phyloP scores from a whole-genome alignment of 2,797 vertebrate genomes.

The Lindbergichthys nudifrons region DNA sequence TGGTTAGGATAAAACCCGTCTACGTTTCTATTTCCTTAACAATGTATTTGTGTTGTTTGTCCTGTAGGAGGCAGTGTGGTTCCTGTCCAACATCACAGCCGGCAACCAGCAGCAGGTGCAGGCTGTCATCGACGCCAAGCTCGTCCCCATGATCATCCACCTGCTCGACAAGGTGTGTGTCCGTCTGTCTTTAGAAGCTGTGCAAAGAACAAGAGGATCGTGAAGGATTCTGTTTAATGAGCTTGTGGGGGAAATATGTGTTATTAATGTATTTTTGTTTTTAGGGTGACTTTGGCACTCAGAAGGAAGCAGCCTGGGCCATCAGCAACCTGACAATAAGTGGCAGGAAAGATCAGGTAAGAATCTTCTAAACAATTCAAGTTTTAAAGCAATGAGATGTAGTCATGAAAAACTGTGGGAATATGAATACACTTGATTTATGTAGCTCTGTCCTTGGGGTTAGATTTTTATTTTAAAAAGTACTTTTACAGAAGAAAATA shows the following conservation, averaged over 20 bases:
- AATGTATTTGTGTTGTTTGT: constrained; percentile 52
- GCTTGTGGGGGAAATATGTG: neutral
- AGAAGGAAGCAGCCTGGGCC: constrained; percentile 99
- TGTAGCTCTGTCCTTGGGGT: neutral
- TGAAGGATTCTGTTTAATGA: neutral
- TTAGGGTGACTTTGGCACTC: constrained; percentile 98
- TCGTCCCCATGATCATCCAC: constrained; percentile 99
- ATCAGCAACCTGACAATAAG: constrained; percentile 99
- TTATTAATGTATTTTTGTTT: neutral
- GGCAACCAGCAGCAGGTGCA: constrained; percentile 99
- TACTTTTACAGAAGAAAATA: neutral
- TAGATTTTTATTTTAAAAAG: neutral
- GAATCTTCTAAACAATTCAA: neutral
- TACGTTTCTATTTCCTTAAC: neutral
- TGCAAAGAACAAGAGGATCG: neutral
- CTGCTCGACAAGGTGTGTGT: constrained; percentile 95
- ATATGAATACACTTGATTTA: neutral
- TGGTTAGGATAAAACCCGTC: neutral
- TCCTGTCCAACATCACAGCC: constrained; percentile 99
- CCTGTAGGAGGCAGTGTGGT: constrained; percentile 98
- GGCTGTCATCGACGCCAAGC: constrained; percentile 97
- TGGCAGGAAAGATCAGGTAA: constrained; percentile 98
- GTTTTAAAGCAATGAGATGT: neutral
- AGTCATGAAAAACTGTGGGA: neutral
- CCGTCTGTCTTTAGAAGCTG: neutral